phyloP scores from a whole-genome alignment of 2,888 invertebrate species.

The Latheticus oryzae region DNA sequence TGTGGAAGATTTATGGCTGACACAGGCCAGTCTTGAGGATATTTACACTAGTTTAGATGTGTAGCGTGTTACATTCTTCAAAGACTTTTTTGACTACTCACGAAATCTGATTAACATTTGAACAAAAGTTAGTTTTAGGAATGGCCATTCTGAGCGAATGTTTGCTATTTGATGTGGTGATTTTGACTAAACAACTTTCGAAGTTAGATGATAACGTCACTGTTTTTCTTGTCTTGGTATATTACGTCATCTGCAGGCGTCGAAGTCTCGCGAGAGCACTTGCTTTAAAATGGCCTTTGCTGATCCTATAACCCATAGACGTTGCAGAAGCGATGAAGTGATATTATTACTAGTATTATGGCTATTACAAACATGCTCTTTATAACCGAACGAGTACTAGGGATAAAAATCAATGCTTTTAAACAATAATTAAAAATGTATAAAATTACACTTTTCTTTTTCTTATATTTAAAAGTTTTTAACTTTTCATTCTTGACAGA shows the following conservation, averaged over 20 bases:
- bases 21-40: constrained; percentile 32
- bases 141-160: constrained; percentile 29
- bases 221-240: constrained; percentile 30
- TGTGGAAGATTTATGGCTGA: constrained; percentile 31
- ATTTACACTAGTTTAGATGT: constrained; percentile 31
- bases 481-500: constrained; percentile 16
- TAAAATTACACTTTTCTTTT: too few species aligned
- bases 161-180: constrained; percentile 27
- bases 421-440: too few species aligned
- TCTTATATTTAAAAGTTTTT: too few species aligned
- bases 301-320: constrained; percentile 18
- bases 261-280: constrained; percentile 31
- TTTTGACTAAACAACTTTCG: constrained; percentile 33
- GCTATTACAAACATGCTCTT: constrained; percentile 15
- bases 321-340: constrained; percentile 26
- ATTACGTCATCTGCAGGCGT: constrained; percentile 32
- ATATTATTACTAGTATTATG: constrained; percentile 31
- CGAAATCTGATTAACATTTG: constrained; percentile 38
- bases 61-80: constrained; percentile 17
- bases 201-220: constrained; percentile 24
- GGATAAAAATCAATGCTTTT: constrained; percentile 26
- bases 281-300: constrained; percentile 30
- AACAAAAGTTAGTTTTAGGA: constrained; percentile 20
- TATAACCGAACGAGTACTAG: constrained; percentile 5
- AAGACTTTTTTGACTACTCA: constrained; percentile 32